phyloP scores from a whole-genome alignment of 2,113 vertebrate genomes.

The Marmota monax region DNA sequence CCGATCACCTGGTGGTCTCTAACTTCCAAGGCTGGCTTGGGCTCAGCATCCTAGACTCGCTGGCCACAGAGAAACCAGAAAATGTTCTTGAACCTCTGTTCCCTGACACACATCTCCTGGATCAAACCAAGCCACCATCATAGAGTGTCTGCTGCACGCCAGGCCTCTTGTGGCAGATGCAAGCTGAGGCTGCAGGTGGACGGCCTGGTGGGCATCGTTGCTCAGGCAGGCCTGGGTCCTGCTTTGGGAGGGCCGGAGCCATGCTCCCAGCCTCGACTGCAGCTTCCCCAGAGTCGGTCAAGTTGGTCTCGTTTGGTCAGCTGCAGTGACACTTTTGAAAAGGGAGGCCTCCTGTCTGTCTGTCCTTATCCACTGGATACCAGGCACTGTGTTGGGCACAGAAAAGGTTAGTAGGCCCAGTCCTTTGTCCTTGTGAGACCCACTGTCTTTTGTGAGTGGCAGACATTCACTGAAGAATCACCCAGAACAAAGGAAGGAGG shows the following conservation, averaged over 20 bases:
- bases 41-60: not conserved
- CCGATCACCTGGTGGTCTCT: not conserved
- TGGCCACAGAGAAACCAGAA: too few species aligned
- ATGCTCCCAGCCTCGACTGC: not conserved
- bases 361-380: rapidly evolving
- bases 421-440: not conserved
- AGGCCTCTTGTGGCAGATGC: too few species aligned
- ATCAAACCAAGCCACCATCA: too few species aligned
- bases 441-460: not conserved
- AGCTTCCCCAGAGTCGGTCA: too few species aligned
- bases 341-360: not conserved
- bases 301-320: too few species aligned
- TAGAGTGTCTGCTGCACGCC: too few species aligned
- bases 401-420: rapidly evolving
- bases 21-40: not conserved
- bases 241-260: not conserved
- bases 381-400: not conserved
- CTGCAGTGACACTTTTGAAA: not conserved
- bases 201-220: too few species aligned
- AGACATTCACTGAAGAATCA: not conserved
- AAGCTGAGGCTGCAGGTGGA: too few species aligned
- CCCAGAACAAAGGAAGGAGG: not conserved
- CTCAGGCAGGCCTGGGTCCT: too few species aligned
- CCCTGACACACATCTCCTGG: too few species aligned
- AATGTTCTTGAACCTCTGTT: too few species aligned